These are phyloP conservation scores for Pampus argenteus DNA, from an alignment of 2,797 vertebrate species.

Conservation along the genomic window DNA sequence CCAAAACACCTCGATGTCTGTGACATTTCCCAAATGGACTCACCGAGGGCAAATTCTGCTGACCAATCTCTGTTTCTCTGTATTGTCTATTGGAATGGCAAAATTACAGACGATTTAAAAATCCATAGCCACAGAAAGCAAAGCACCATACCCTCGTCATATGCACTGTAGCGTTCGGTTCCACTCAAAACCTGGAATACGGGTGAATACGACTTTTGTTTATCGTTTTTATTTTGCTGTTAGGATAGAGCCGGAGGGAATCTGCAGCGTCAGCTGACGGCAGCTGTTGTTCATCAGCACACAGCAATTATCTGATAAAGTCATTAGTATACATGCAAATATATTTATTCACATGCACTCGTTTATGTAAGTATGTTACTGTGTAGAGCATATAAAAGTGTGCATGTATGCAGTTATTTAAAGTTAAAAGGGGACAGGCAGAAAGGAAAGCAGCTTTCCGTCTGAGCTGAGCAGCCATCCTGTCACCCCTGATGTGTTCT, in stretches of 20 bases:
- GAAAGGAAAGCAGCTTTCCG: conserved; percentile 14
- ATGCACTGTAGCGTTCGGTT: conserved; percentile 39
- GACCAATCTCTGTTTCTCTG: conserved; percentile 22
- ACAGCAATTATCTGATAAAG: conserved; percentile 27
- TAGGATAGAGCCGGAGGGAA: conserved; percentile 5
- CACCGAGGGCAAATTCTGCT: conserved; percentile 33
- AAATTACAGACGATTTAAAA: conserved; percentile 43
- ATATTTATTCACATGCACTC: conserved; percentile 5
- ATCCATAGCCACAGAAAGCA: conserved; percentile 37
- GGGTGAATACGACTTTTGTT: conserved; percentile 5
- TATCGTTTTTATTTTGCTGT: conserved; percentile 13
- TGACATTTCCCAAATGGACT: conserved; percentile 53
- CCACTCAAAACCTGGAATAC: conserved; percentile 13
- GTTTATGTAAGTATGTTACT: conserved; percentile 8
- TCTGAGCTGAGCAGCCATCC: conserved; percentile 60
- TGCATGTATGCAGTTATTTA: neutral
- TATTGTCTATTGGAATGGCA: conserved; percentile 27
- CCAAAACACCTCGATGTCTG: conserved; percentile 9
- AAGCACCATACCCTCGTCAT: neutral
- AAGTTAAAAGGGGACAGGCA: neutral
- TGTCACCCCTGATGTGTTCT: conserved; percentile 51
- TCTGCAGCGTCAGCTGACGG: conserved; percentile 11
- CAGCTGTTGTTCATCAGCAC: conserved; percentile 28
- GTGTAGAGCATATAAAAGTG: neutral
- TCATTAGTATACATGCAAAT: conserved; percentile 32